Conservation (phyloP, 2,888 invertebrate genomes). For the Neoascia interrupta region DNA sequence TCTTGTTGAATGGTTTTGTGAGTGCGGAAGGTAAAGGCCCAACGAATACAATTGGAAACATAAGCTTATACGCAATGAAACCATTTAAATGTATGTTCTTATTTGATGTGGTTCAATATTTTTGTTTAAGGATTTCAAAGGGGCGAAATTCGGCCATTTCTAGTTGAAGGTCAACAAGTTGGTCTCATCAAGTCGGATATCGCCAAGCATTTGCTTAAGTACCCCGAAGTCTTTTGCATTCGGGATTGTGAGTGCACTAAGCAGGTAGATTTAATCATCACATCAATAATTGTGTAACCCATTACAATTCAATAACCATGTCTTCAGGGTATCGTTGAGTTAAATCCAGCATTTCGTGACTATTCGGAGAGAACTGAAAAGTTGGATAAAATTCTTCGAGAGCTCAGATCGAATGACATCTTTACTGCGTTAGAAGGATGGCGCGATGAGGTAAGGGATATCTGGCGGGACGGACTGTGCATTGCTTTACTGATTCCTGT, state of each 20-base stretch:
- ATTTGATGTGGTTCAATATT: too few relatives aligned
- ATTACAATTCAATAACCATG: constrained; percentile 41
- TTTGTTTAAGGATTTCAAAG: constrained; percentile 85
- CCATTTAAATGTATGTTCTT: too few relatives aligned
- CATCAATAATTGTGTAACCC: too few relatives aligned
- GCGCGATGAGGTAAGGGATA: constrained; percentile 93
- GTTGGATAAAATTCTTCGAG: constrained; percentile 89
- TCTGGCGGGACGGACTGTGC: too few relatives aligned
- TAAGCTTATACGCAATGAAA: too few relatives aligned
- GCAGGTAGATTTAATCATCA: too few relatives aligned
- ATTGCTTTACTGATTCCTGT: constrained; percentile 82
- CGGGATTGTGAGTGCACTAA: constrained; percentile 78
- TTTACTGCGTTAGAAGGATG: constrained; percentile 93
- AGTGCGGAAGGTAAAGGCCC: too few relatives aligned
- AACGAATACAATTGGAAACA: too few relatives aligned
- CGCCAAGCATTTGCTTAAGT: constrained; percentile 88
- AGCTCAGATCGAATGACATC: constrained; percentile 87
- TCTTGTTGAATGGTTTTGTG: too few relatives aligned
- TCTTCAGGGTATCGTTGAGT: constrained; percentile 87
- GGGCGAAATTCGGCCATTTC: constrained; percentile 91
- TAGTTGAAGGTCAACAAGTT: constrained; percentile 93
- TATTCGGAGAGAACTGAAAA: constrained; percentile 89
- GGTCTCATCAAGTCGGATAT: constrained; percentile 93
- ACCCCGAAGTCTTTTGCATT: constrained; percentile 86
- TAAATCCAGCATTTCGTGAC: constrained; percentile 92